Conservation (phyloP, 2,888 invertebrate genomes). For the Scrobipalpa costella region DNA sequence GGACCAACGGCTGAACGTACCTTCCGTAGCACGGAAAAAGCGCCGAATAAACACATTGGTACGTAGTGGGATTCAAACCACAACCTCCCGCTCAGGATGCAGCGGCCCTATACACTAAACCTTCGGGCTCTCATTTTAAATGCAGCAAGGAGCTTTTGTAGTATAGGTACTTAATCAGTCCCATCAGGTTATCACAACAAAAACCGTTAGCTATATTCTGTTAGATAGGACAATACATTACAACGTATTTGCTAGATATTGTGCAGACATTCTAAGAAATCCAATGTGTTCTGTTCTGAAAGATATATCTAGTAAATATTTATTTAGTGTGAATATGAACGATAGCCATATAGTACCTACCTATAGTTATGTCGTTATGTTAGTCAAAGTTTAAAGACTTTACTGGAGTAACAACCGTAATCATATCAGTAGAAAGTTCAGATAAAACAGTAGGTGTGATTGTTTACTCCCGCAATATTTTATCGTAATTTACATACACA, state of each 20-base stretch:
- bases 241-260: neutral
- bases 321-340: neutral
- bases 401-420: neutral
- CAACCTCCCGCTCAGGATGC: too few species aligned
- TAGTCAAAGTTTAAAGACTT: neutral
- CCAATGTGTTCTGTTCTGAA: neutral
- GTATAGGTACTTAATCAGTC: too few species aligned
- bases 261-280: neutral
- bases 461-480: neutral
- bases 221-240: neutral
- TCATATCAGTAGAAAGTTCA: neutral
- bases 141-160: too few species aligned
- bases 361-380: neutral
- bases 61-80: too few species aligned
- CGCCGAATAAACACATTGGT: too few species aligned
- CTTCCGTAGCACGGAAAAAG: too few species aligned
- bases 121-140: too few species aligned
- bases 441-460: slow-evolving; percentile 1
- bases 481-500: too few species aligned
- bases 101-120: too few species aligned
- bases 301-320: neutral
- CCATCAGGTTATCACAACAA: too few species aligned
- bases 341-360: neutral
- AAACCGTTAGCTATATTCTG: too few species aligned
- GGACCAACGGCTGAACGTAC: too few species aligned